These are phyloP conservation scores for Neodon shergylaensis DNA, from an alignment of 2,113 vertebrate genomes.

Conservation along the genomic window DNA sequence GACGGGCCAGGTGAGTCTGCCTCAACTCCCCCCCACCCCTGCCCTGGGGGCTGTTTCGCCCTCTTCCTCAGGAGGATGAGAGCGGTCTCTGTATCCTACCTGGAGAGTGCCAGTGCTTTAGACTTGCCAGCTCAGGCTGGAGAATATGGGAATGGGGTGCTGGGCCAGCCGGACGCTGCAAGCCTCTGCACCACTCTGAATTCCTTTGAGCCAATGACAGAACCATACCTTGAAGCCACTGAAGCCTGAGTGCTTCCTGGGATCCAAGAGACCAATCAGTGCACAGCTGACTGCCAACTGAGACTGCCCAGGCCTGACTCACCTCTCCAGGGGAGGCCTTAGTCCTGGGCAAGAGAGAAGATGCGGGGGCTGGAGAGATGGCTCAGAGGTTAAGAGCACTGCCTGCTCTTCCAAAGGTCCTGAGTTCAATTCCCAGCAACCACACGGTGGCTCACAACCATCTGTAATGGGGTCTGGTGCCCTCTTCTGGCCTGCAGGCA, in stretches of 20 bases:
- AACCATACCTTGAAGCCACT: background rate
- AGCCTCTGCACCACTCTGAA: background rate
- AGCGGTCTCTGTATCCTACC: background rate
- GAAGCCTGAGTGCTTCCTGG: background rate
- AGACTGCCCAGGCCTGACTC: no score
- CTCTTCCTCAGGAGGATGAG: background rate
- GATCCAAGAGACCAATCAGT: background rate
- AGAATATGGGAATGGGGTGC: background rate
- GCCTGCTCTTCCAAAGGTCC: no score
- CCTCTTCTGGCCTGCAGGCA: no score
- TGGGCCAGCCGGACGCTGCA: background rate
- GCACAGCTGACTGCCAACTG: fast-evolving
- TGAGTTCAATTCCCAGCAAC: no score
- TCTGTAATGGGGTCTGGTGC: no score
- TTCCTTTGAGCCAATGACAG: background rate
- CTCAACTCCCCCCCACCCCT: background rate
- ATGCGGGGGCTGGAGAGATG: no score
- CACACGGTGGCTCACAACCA: no score
- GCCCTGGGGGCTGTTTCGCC: background rate
- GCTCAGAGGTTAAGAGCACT: no score
- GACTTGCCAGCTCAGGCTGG: background rate
- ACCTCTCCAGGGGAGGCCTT: background rate
- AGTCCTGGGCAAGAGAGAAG: background rate
- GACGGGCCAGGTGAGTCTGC: slow-evolving; percentile 88
- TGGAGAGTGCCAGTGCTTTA: background rate